Conservation (phyloP, 2,888 invertebrate species). For the Rhamphomyia laevipes region DNA sequence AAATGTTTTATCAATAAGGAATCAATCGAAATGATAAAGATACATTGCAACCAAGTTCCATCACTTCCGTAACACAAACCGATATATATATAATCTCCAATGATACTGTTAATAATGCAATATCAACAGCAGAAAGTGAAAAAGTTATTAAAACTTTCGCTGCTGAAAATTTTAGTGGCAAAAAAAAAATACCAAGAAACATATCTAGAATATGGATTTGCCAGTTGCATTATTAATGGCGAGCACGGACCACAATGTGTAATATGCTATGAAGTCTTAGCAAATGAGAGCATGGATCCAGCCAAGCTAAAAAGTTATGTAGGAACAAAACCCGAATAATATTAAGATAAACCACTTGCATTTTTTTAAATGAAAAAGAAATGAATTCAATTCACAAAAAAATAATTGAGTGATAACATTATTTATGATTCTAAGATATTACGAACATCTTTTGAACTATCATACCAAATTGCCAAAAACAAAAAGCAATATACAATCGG, state of each 20-base stretch:
- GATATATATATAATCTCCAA: not conserved
- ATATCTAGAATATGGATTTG: not conserved
- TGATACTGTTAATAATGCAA: not conserved
- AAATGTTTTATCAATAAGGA: too few species aligned
- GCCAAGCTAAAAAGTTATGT: not conserved
- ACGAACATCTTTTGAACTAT: not conserved
- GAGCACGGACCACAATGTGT: conserved; percentile 1
- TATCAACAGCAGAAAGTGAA: not conserved
- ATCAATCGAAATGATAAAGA: too few species aligned
- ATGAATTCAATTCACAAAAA: not conserved
- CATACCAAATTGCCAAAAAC: not conserved
- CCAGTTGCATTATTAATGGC: not conserved
- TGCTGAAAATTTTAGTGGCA: not conserved
- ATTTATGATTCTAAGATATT: not conserved
- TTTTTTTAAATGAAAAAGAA: not conserved
- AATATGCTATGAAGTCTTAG: conserved; percentile 1
- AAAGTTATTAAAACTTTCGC: too few species aligned
- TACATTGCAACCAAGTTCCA: not conserved
- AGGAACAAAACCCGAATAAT: not conserved
- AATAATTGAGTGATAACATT: not conserved
- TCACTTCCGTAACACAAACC: not conserved
- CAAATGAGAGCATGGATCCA: not conserved
- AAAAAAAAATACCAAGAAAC: not conserved
- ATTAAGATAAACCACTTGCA: not conserved
- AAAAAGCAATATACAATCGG: not conserved